Evolutionary conservation across 2,888 invertebrate genomes (phyloP).

Genomic region (Metopia argyrocephala): DNA sequence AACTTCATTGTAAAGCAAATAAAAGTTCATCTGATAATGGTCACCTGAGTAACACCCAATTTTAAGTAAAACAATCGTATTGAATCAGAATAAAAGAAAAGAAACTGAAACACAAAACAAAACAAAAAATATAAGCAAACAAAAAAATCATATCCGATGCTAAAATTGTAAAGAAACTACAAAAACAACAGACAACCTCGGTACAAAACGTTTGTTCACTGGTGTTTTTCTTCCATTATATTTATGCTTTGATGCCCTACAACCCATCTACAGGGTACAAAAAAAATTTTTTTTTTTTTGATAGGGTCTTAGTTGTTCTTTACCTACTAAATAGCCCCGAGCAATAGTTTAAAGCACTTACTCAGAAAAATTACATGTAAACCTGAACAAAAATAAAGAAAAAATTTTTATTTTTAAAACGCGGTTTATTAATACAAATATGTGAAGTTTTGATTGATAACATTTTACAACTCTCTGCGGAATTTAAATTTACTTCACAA

Average conservation of each 20-base stretch:
- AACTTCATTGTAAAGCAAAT: slow-evolving; percentile 59
- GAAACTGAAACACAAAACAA: background rate
- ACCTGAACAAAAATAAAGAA: no score
- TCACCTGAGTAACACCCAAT: slow-evolving; percentile 61
- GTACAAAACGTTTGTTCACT: background rate
- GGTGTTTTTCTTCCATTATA: background rate
- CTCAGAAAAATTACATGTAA: no score
- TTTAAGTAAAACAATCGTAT: slow-evolving; percentile 40
- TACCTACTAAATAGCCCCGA: no score
- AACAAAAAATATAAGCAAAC: background rate
- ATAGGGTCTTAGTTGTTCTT: no score
- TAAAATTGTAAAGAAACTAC: background rate
- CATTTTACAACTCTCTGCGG: no score
- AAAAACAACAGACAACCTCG: background rate
- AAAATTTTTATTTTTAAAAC: no score
- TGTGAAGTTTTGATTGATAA: no score
- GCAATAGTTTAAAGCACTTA: no score
- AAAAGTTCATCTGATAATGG: slow-evolving; percentile 63
- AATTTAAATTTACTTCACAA: no score
- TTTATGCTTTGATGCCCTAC: background rate
- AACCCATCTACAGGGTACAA: no score
- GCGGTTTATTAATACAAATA: no score
- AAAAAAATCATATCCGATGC: background rate
- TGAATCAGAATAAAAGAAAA: slow-evolving; percentile 10
- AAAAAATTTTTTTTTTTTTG: no score